Conservation (phyloP, 2,888 invertebrate species). For the Drosophila paranaensis region DNA sequence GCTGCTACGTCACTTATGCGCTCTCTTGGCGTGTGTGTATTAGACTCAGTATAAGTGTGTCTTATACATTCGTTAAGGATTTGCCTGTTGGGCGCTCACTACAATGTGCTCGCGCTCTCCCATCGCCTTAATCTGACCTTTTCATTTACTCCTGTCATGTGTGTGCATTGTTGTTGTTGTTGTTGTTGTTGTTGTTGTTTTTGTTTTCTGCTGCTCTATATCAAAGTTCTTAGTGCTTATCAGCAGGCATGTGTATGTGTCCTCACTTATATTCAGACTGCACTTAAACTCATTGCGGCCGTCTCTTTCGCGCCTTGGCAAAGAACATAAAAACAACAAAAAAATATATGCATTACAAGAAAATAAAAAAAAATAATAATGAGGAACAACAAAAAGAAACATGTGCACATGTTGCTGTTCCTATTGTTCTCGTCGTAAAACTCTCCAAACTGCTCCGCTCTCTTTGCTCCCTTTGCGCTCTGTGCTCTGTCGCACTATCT, state of each 20-base stretch:
- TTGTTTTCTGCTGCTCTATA: constrained; percentile 43
- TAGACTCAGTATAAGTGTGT: background rate
- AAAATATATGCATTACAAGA: constrained; percentile 29
- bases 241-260: constrained; percentile 25
- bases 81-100: background rate
- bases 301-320: constrained; percentile 3
- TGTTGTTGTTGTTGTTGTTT: constrained; percentile 23
- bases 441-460: background rate
- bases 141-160: constrained; percentile 29
- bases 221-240: constrained; percentile 60
- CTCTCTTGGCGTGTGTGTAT: background rate
- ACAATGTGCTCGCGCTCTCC: background rate
- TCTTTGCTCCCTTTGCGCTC: background rate
- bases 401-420: constrained; percentile 34
- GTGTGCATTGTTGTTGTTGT: constrained; percentile 24
- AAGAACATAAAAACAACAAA: constrained; percentile 7
- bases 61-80: background rate
- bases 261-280: background rate
- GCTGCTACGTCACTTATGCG: background rate
- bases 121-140: constrained; percentile 10
- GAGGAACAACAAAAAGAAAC: constrained; percentile 22
- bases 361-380: constrained; percentile 12
- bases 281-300: constrained; percentile 22
- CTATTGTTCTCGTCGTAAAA: constrained; percentile 9
- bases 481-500: constrained; percentile 23